Conservation (phyloP, 2,113 vertebrate species). For the Cervus canadensis region DNA sequence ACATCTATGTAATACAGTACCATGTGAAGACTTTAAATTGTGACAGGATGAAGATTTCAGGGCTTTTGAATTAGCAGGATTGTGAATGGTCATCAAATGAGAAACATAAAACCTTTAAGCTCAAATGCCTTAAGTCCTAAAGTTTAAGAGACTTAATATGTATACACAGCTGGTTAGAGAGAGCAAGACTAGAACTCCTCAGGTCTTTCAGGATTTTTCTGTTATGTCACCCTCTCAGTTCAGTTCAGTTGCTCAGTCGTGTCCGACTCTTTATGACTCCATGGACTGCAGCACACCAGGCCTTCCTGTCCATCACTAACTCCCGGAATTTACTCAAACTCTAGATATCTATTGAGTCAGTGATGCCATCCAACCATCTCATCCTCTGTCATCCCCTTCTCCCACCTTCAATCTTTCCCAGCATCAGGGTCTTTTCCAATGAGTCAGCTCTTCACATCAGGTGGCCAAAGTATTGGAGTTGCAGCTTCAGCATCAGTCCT, state of each 20-base stretch:
- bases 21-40: not conserved
- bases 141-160: not conserved
- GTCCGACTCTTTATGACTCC: not conserved
- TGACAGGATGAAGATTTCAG: not conserved
- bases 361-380: not conserved
- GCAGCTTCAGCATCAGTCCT: not conserved
- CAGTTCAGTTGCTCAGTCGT: not conserved
- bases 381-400: not conserved
- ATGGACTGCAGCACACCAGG: not conserved
- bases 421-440: not conserved
- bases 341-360: not conserved
- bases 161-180: not conserved
- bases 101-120: not conserved
- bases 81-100: not conserved
- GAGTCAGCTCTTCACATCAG: not conserved
- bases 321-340: not conserved
- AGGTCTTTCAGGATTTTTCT: not conserved
- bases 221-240: not conserved
- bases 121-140: not conserved
- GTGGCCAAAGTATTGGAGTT: not conserved
- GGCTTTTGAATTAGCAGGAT: not conserved
- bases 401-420: not conserved
- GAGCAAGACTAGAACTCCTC: fast-evolving
- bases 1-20: not conserved
- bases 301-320: not conserved